A percentile compares a stretch with the other conserved stretches of the same genome.
Evolutionary conservation across 1,140 invertebrate genomes (phyloP).

Genomic region (Glomeris maerens): DNA sequence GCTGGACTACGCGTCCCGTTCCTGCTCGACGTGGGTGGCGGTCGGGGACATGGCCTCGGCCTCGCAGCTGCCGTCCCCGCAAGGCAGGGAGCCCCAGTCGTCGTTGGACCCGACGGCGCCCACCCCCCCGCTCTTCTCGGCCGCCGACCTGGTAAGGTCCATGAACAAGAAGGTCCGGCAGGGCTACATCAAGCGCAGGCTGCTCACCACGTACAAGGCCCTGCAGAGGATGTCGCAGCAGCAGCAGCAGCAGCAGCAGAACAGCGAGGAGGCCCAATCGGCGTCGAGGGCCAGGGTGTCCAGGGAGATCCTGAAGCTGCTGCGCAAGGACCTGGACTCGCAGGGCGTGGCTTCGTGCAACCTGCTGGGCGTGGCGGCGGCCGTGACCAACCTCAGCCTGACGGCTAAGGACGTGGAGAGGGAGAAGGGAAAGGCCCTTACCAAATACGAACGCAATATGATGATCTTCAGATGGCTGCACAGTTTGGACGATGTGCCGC

Average conservation of each 20-base stretch:
- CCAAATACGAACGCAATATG: slow-evolving; percentile 77
- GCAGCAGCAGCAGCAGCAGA: slow-evolving; percentile 49
- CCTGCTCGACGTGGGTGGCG: slow-evolving; percentile 74
- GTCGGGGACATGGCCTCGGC: slow-evolving; percentile 53
- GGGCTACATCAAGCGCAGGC: slow-evolving; percentile 52
- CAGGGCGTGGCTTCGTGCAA: background rate
- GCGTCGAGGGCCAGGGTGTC: slow-evolving; percentile 44
- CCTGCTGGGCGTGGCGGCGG: background rate
- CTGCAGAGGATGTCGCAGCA: slow-evolving; percentile 63
- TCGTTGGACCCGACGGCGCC: slow-evolving; percentile 31
- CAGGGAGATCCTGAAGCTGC: slow-evolving; percentile 3
- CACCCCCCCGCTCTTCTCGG: slow-evolving; percentile 38
- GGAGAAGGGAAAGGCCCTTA: slow-evolving; percentile 62
- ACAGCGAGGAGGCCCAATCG: slow-evolving; percentile 10
- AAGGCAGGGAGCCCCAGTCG: slow-evolving; percentile 39
- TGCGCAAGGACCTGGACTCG: slow-evolving; percentile 4
- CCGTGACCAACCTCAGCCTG: slow-evolving; percentile 26
- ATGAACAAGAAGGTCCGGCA: slow-evolving; percentile 68
- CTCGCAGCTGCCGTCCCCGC: slow-evolving; percentile 55
- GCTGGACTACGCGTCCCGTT: slow-evolving; percentile 56
- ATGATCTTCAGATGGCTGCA: slow-evolving; percentile 87
- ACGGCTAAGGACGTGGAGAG: slow-evolving; percentile 63
- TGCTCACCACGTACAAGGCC: slow-evolving; percentile 65
- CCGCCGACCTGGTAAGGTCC: slow-evolving; percentile 56
- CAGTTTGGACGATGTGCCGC: slow-evolving; percentile 61